A percentile compares a stretch with the other conserved stretches of the same genome.
phyloP scores from a whole-genome alignment of 2,797 vertebrate species.

The Bovichtus variegatus region DNA sequence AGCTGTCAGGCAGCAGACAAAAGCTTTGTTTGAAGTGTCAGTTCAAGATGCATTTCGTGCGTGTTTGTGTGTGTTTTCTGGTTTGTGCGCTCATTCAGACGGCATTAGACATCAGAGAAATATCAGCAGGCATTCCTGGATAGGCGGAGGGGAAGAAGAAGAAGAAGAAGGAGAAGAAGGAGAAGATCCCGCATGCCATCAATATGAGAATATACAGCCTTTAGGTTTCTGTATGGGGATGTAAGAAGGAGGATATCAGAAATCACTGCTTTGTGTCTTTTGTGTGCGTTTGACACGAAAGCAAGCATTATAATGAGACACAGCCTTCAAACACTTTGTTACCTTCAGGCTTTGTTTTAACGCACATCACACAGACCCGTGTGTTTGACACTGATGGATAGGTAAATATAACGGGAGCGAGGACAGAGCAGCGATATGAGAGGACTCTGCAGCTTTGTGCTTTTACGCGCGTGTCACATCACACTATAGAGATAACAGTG shows the following conservation, averaged over 20 bases:
- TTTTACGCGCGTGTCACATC: constrained; percentile 23
- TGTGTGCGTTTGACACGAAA: constrained; percentile 53
- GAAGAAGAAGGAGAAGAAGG: constrained; percentile 41
- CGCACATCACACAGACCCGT: constrained; percentile 50
- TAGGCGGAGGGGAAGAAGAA: constrained; percentile 47
- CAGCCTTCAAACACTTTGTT: constrained; percentile 59
- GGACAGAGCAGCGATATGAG: constrained; percentile 40
- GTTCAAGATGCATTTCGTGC: constrained; percentile 54
- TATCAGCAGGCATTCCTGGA: constrained; percentile 76
- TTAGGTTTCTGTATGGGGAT: constrained; percentile 36
- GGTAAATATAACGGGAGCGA: constrained; percentile 57
- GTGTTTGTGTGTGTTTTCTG: constrained; percentile 43
- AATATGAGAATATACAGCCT: constrained; percentile 50
- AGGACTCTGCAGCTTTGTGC: constrained; percentile 34
- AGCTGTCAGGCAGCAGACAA: constrained; percentile 81
- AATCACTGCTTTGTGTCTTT: constrained; percentile 46
- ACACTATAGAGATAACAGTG: constrained; percentile 2
- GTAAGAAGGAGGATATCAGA: constrained; percentile 25
- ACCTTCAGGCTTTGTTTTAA: constrained; percentile 60
- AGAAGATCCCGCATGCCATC: constrained; percentile 47
- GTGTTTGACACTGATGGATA: constrained; percentile 71
- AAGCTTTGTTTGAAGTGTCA: constrained; percentile 84
- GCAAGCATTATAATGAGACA: constrained; percentile 69
- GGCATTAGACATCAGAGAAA: constrained; percentile 71
- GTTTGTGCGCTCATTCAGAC: constrained; percentile 65